Percentiles rank a stretch among this genome's conserved stretches.
Conservation (phyloP, 2,113 vertebrate genomes). For the Antennarius striatus region DNA sequence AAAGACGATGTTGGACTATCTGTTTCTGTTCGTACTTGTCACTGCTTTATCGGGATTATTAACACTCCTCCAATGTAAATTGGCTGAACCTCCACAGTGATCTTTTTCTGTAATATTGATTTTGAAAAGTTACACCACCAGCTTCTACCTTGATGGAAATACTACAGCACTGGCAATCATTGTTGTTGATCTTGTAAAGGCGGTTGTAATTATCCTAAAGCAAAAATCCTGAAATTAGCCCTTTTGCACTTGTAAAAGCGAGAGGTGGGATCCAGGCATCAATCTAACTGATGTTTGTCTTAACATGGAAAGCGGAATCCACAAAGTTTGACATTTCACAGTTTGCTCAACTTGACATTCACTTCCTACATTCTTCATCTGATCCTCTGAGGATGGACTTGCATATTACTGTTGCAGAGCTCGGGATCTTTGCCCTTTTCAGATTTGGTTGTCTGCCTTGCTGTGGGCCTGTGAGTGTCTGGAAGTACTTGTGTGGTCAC, state of each 20-base stretch:
- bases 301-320: slow-evolving; percentile 34
- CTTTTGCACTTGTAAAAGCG: not conserved
- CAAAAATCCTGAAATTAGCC: not conserved
- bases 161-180: too few relatives aligned
- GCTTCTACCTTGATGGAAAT: too few relatives aligned
- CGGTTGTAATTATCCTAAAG: too few relatives aligned
- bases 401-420: slow-evolving; percentile 26
- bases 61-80: too few relatives aligned
- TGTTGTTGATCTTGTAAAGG: too few relatives aligned
- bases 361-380: slow-evolving; percentile 52
- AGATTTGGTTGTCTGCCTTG: slow-evolving; percentile 25
- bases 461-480: slow-evolving; percentile 26
- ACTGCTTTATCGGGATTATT: too few relatives aligned
- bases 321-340: slow-evolving; percentile 32
- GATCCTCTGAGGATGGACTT: slow-evolving; percentile 37
- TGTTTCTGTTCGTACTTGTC: too few relatives aligned
- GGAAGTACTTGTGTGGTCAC: slow-evolving; percentile 41
- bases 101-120: too few relatives aligned
- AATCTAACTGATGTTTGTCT: slow-evolving; percentile 21
- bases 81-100: too few relatives aligned
- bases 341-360: slow-evolving; percentile 37
- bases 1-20: too few relatives aligned
- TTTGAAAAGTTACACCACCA: too few relatives aligned
- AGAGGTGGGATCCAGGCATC: not conserved
- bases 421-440: slow-evolving; percentile 35